Conservation (phyloP, 2,113 vertebrate genomes). For the Antennarius striatus region DNA sequence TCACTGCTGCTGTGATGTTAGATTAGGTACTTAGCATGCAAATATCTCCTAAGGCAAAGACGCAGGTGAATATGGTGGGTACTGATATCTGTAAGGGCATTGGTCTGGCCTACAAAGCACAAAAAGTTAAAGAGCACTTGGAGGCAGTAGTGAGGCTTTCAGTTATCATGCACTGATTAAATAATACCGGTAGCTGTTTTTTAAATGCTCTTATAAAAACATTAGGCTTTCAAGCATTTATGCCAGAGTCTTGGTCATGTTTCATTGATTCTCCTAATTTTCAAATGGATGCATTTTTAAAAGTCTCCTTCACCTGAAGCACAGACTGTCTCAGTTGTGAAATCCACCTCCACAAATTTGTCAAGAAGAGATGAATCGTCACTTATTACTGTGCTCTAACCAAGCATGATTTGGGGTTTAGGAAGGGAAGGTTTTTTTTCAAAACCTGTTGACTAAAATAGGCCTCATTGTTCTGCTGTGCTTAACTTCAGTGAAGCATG, state of each 20-base stretch:
- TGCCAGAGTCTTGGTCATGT: neutral
- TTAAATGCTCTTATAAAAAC: neutral
- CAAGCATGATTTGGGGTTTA: constrained; percentile 34
- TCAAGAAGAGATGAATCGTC: constrained; percentile 44
- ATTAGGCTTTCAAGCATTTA: too few species aligned
- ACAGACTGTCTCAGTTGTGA: constrained; percentile 38
- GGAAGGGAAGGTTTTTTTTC: constrained; percentile 38
- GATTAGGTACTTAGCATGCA: constrained; percentile 30
- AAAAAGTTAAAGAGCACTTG: constrained; percentile 12
- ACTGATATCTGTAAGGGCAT: constrained; percentile 23
- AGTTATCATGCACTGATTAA: constrained; percentile 11
- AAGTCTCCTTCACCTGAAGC: constrained; percentile 31
- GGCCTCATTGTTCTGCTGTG: neutral
- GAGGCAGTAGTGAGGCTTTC: constrained; percentile 8
- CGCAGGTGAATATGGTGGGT: constrained; percentile 18
- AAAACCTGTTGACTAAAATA: constrained; percentile 25
- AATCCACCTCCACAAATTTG: constrained; percentile 48
- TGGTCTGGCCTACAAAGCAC: constrained; percentile 9
- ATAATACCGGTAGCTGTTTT: constrained; percentile 19
- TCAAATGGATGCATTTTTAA: too few species aligned
- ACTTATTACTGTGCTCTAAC: constrained; percentile 27
- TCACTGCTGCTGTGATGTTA: constrained; percentile 12
- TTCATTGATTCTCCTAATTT: constrained; percentile 16
- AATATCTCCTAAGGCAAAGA: constrained; percentile 16
- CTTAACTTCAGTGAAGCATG: too few species aligned